phyloP scores from a whole-genome alignment of 1,140 invertebrate species.

The Aleiodes sp. region DNA sequence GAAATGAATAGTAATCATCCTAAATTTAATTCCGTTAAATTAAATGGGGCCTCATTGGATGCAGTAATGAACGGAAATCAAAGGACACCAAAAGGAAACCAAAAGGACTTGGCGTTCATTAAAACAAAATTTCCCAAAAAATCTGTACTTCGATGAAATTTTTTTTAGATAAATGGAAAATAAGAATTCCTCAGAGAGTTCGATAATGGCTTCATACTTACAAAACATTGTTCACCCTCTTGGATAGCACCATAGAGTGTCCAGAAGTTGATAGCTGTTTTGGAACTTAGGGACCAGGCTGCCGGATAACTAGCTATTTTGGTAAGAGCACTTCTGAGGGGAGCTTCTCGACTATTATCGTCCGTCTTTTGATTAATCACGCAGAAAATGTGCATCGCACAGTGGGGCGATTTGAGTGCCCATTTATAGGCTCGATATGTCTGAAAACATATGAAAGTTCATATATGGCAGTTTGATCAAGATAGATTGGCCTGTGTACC shows the following conservation, averaged over 20 bases:
- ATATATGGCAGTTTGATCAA: neutral
- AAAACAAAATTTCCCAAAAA: too few relatives aligned
- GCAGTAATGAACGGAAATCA: too few relatives aligned
- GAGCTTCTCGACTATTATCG: slow-evolving; percentile 32
- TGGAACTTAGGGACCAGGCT: slow-evolving; percentile 74
- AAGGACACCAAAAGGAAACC: too few relatives aligned
- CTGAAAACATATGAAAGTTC: slow-evolving; percentile 39
- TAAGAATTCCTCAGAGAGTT: neutral
- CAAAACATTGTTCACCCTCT: slow-evolving; percentile 70
- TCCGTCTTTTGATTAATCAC: slow-evolving; percentile 72
- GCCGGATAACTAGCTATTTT: slow-evolving; percentile 78
- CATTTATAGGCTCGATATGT: slow-evolving; percentile 80
- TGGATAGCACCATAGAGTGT: slow-evolving; percentile 72
- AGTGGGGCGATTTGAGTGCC: slow-evolving; percentile 73
- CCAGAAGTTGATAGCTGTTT: slow-evolving; percentile 72
- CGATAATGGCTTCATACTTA: slow-evolving; percentile 50
- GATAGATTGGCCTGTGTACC: slow-evolving; percentile 51
- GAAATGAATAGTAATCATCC: too few relatives aligned
- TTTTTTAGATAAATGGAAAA: slow-evolving; percentile 4
- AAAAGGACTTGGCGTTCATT: too few relatives aligned
- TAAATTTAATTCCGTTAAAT: too few relatives aligned
- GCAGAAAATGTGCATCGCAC: slow-evolving; percentile 80
- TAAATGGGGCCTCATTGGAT: too few relatives aligned
- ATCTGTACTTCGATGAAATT: neutral
- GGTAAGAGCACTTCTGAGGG: slow-evolving; percentile 72